A percentile compares a stretch with the other conserved stretches of the same genome.
Evolutionary conservation across 2,797 vertebrate species (phyloP).

Genomic region (Perodicticus potto): DNA sequence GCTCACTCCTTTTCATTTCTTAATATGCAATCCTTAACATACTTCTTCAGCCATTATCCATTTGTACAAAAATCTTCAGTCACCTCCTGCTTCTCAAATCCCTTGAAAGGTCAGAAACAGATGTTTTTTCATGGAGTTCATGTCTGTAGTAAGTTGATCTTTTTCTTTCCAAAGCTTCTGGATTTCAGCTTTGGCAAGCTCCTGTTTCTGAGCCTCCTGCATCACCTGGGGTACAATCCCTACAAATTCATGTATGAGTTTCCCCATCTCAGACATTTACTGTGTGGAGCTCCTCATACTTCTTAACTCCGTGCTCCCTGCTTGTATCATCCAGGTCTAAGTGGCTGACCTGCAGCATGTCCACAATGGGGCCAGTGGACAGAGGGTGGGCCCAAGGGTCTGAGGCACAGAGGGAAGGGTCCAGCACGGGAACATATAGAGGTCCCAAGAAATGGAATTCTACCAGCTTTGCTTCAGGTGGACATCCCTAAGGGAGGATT

Average conservation of each 20-base stretch:
- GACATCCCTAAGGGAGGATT: background rate
- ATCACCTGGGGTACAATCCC: background rate
- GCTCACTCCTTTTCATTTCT: conserved; percentile 85
- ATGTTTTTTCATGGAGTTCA: conserved; percentile 92
- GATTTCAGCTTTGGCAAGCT: conserved; percentile 87
- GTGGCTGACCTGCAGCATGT: conserved; percentile 93
- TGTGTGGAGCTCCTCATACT: conserved; percentile 85
- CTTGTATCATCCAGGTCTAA: conserved; percentile 92
- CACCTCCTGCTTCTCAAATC: conserved; percentile 92
- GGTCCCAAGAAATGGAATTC: conserved; percentile 87
- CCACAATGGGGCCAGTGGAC: conserved; percentile 89
- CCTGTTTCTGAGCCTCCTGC: conserved; percentile 90
- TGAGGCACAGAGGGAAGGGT: background rate
- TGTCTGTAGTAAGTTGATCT: conserved; percentile 90
- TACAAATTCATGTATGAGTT: conserved; percentile 47
- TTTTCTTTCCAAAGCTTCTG: conserved; percentile 90
- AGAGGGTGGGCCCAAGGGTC: conserved; percentile 53
- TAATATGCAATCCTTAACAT: conserved; percentile 90
- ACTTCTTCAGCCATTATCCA: conserved; percentile 93
- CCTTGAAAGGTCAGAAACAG: conserved; percentile 93
- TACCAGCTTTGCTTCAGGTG: conserved; percentile 80
- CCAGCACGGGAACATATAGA: conserved; percentile 87
- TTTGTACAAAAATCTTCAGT: conserved; percentile 94
- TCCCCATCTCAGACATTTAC: conserved; percentile 93
- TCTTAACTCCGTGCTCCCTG: conserved; percentile 86